Evolutionary conservation across 1,140 invertebrate species (phyloP).

Genomic region (Drosophila arawakana): DNA sequence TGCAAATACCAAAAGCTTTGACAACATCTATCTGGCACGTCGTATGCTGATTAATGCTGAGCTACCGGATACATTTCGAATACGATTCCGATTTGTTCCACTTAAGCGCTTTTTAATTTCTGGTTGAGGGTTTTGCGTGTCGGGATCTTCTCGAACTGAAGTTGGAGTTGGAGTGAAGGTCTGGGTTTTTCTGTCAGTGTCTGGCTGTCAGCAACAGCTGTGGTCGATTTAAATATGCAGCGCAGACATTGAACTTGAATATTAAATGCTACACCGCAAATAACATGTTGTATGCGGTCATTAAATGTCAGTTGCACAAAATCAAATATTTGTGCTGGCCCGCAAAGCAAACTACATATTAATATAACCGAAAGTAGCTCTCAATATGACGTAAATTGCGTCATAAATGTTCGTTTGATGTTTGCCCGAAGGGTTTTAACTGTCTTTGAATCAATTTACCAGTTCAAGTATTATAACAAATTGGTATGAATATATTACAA

Average conservation of each 20-base stretch:
- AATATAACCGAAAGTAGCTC: constrained; percentile 51
- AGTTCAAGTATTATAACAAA: too few relatives aligned
- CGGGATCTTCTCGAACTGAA: neutral
- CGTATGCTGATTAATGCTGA: constrained; percentile 32
- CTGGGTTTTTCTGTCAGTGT: constrained; percentile 4
- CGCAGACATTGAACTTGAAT: constrained; percentile 67
- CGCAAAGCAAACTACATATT: constrained; percentile 45
- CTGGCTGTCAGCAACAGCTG: constrained; percentile 71
- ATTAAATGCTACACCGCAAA: constrained; percentile 72
- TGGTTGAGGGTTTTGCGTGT: constrained; percentile 1
- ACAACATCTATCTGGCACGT: constrained; percentile 28
- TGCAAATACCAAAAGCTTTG: constrained; percentile 63
- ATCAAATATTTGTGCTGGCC: constrained; percentile 34
- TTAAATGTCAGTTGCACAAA: constrained; percentile 76
- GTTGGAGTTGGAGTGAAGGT: neutral
- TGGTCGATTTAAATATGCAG: constrained; percentile 50
- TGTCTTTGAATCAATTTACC: constrained; percentile 9
- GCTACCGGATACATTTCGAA: constrained; percentile 30
- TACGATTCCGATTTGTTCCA: constrained; percentile 27
- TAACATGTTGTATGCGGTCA: constrained; percentile 72
- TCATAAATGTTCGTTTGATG: constrained; percentile 63
- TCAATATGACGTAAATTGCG: constrained; percentile 5
- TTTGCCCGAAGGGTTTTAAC: constrained; percentile 23
- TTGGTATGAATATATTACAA: neutral
- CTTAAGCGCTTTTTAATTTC: constrained; percentile 33